Evolutionary conservation across 2,113 vertebrate genomes (phyloP), one percentile per base, ranked within the genome.

Genomic region (Cyprinus carpio): DNA sequence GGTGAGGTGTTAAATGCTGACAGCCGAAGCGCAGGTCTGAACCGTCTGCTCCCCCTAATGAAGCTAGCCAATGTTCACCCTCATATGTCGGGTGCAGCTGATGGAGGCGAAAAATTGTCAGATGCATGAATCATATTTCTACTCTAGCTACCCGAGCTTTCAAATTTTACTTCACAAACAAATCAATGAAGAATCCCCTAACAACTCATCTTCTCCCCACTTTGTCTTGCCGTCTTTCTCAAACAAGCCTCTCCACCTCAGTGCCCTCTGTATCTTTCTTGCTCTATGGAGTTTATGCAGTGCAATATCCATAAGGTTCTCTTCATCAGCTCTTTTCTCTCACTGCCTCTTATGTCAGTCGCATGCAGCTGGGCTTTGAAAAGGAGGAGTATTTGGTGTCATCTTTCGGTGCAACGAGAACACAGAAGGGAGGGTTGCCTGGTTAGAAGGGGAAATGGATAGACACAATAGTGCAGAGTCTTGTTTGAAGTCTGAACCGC

Each of bases 401-500:
- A 83, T 75, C 51, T 84, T 86, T 81, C 82, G 51, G 71, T 69
- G 82, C 20, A 58, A 86, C 13, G 43, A 65, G 79, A 58, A 5
- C 13, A 62, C 37, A 34, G 49, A 58, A 67, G 82, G 87, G 74
- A 85, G 58, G 81, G 20, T 43, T 60, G 54, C 64, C 46, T 81
- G 71, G 43, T 29, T 71, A 67, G 20, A 58, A 54, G 60, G 37
- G 46, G 72, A 69, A 29, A 34, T 60, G 85, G 34, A 23, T 51
- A 79, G 54, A 83, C 83, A 85, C 81, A 86, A 86, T 83, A 60
- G 67, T n/a, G 54, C 75, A 23, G 72, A 75, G 62, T 72, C 76
- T 46, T 64, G 74, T 87, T 82, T 89, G 85, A 88, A 84, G 78
- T 83, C 64, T 72, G 75, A 90, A 87, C 77, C 34, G 11, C 25